phyloP scores from a whole-genome alignment of 1,140 invertebrate species.

The Proales similis region DNA sequence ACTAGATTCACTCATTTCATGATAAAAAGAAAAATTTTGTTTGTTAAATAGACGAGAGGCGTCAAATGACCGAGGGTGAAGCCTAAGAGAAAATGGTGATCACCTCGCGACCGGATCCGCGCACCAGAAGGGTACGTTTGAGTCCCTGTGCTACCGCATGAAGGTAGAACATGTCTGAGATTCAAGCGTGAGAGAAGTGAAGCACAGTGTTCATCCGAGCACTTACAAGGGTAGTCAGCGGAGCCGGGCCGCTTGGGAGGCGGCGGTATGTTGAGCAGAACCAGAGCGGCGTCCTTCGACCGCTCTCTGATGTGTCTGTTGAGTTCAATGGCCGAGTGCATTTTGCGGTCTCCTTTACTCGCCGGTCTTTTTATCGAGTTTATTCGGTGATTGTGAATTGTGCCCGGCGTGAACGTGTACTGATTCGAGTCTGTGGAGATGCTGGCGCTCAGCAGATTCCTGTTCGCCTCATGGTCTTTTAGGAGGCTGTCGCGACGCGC shows the following conservation, averaged over 20 bases:
- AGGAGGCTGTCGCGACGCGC: constrained; percentile 1
- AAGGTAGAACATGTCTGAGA: constrained; percentile 94
- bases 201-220: constrained; percentile 32
- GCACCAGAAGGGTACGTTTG: constrained; percentile 89
- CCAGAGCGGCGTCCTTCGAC: constrained; percentile 89
- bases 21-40: too few relatives aligned
- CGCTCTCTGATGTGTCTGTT: constrained; percentile 95
- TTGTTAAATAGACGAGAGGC: too few relatives aligned
- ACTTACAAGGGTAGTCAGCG: constrained; percentile 84
- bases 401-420: constrained; percentile 49
- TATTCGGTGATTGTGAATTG: background rate
- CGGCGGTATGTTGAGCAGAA: constrained; percentile 93
- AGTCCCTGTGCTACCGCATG: constrained; percentile 95
- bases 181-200: constrained; percentile 41
- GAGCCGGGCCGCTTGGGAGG: constrained; percentile 73
- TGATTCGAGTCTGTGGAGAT: too few relatives aligned
- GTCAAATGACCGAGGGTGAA: too few relatives aligned
- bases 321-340: constrained; percentile 96
- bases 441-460: too few relatives aligned
- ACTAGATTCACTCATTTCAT: too few relatives aligned
- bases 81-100: constrained; percentile 99
- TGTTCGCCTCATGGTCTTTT: constrained; percentile 19
- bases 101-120: constrained; percentile 92
- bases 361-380: constrained; percentile 60
- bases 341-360: constrained; percentile 90